phyloP scores from a whole-genome alignment of 1,140 invertebrate genomes.

The Macrobrachium rosenbergii region DNA sequence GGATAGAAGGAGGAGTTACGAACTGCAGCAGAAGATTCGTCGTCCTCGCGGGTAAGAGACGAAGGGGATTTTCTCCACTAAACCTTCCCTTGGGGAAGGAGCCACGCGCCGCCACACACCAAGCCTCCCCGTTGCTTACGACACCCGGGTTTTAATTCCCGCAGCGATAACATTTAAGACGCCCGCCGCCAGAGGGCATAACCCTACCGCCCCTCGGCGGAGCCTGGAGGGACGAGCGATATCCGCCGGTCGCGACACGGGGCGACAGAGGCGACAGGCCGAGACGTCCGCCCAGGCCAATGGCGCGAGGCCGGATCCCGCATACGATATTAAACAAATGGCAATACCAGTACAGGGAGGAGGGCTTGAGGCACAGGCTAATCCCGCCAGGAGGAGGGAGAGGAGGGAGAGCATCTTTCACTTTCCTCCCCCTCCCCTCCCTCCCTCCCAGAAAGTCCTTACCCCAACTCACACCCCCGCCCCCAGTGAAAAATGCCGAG shows the following conservation, averaged over 20 bases:
- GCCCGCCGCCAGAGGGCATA: constrained; percentile 9
- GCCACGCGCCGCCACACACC: constrained; percentile 48
- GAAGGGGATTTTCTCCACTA: constrained; percentile 18
- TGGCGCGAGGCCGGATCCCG: too few species aligned
- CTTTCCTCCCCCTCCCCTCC: too few species aligned
- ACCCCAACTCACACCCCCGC: neutral
- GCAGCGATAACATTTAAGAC: constrained; percentile 62
- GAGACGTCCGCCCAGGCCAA: too few species aligned
- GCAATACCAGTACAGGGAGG: too few species aligned
- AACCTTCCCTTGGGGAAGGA: constrained; percentile 23
- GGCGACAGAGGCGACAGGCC: neutral
- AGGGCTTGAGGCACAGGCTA: constrained; percentile 53
- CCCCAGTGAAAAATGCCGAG: constrained; percentile 16
- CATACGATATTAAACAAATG: constrained; percentile 63
- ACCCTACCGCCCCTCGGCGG: neutral
- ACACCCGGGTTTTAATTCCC: constrained; percentile 53
- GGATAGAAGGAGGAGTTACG: neutral
- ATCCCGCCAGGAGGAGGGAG: constrained; percentile 59
- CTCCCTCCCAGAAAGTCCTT: neutral
- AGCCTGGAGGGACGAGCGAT: neutral
- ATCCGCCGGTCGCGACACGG: neutral
- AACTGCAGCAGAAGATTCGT: neutral
- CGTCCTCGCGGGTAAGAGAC: neutral
- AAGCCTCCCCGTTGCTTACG: constrained; percentile 48
- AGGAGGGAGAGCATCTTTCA: neutral